Conservation (phyloP, 1,140 invertebrate genomes). For the Neoseiulus cucumeris region DNA sequence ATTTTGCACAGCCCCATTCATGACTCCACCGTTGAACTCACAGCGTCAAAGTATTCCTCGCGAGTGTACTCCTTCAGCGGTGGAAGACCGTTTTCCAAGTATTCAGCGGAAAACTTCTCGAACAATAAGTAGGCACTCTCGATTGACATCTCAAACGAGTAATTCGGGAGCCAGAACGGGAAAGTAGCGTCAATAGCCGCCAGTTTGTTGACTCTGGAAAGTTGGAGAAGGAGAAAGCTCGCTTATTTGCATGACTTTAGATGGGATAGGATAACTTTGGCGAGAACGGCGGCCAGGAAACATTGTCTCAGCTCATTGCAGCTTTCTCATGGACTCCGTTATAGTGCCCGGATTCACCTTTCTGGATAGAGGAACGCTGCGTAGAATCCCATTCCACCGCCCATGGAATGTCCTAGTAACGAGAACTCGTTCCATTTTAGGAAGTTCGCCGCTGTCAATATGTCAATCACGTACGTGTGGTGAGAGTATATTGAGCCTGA, state of each 20-base stretch:
- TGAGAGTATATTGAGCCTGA: neutral
- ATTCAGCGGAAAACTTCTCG: neutral
- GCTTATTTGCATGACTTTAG: neutral
- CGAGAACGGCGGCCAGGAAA: neutral
- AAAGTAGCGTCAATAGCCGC: neutral
- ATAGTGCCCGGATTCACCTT: neutral
- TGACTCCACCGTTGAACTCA: neutral
- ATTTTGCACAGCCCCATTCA: neutral
- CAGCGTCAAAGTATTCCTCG: neutral
- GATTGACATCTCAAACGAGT: neutral
- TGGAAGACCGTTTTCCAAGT: neutral
- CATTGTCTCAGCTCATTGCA: neutral
- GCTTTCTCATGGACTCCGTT: no score
- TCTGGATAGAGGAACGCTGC: neutral
- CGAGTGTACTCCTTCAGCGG: neutral
- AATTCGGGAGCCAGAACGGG: neutral
- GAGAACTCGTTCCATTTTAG: neutral
- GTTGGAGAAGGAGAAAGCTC: neutral
- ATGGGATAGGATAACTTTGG: no score
- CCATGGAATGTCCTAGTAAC: neutral
- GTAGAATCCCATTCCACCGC: neutral
- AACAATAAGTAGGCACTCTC: neutral
- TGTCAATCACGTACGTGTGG: neutral
- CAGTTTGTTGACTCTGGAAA: neutral
- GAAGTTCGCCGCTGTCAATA: neutral